A percentile compares a stretch with the other conserved stretches of the same genome.
These are phyloP conservation scores for Pomacea canaliculata DNA, from an alignment of 2,888 invertebrate genomes.

Conservation along the genomic window DNA sequence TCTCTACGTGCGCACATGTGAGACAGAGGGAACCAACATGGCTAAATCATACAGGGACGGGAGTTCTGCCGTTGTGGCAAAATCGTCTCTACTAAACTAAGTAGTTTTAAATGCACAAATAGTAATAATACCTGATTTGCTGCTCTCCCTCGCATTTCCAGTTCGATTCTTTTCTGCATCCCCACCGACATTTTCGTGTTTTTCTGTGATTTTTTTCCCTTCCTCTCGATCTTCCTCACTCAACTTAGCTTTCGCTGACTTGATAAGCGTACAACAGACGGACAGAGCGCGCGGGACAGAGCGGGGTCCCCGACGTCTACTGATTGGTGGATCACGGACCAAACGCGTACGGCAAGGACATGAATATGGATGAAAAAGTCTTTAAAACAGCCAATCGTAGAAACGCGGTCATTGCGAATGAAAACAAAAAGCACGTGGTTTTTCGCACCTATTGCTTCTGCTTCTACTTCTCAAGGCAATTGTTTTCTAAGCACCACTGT, in stretches of 20 bases:
- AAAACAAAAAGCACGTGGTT: slow-evolving; percentile 35
- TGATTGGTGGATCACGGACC: slow-evolving; percentile 30
- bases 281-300: slow-evolving; percentile 40
- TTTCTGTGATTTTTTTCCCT: too few relatives aligned
- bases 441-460: not conserved
- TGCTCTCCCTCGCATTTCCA: slow-evolving; percentile 92
- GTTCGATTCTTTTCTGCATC: slow-evolving; percentile 80
- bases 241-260: slow-evolving; percentile 12
- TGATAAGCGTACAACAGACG: slow-evolving; percentile 30
- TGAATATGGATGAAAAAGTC: slow-evolving; percentile 54
- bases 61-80: not conserved
- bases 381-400: slow-evolving; percentile 39
- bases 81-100: not conserved
- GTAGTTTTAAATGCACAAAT: not conserved
- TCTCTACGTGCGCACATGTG: slow-evolving; percentile 8
- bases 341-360: slow-evolving; percentile 32
- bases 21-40: slow-evolving; percentile 24
- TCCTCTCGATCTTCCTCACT: slow-evolving; percentile 1
- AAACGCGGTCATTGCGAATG: slow-evolving; percentile 16
- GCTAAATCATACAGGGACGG: slow-evolving; percentile 21
- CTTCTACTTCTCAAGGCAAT: too few relatives aligned
- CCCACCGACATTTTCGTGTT: slow-evolving; percentile 36
- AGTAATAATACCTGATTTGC: slow-evolving; percentile 84
- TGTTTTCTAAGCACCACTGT: too few relatives aligned
- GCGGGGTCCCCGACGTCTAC: slow-evolving; percentile 26